phyloP scores from a whole-genome alignment of 1,140 invertebrate species.

The Doryteuthis pealeii region DNA sequence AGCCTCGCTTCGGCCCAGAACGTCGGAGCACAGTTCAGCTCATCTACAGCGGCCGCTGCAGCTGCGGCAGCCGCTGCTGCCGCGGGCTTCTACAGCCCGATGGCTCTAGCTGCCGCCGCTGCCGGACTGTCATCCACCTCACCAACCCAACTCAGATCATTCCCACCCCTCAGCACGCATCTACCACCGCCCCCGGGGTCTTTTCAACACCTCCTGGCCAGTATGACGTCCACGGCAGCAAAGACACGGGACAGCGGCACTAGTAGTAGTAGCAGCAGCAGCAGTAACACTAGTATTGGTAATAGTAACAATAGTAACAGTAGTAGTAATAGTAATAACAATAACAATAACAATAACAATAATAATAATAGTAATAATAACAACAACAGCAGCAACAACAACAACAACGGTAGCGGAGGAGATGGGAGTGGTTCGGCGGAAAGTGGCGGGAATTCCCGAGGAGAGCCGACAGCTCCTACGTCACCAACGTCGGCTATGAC shows the following conservation, averaged over 20 bases:
- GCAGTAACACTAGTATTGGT: neutral
- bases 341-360: constrained; percentile 38
- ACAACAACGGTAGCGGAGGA: neutral
- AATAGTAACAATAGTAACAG: neutral
- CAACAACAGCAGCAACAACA: neutral
- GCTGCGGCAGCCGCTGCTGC: constrained; percentile 8
- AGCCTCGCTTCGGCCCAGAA: constrained; percentile 16
- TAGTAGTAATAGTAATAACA: too few species aligned
- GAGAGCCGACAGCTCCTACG: neutral
- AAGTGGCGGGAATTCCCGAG: too few species aligned
- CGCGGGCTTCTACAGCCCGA: constrained; percentile 18
- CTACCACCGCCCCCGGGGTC: constrained; percentile 64
- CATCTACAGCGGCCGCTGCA: neutral
- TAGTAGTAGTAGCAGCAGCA: neutral
- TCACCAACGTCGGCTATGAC: constrained; percentile 48
- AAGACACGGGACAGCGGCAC: constrained; percentile 63
- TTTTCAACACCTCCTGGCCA: constrained; percentile 81
- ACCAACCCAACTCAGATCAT: constrained; percentile 31
- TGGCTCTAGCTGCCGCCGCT: constrained; percentile 19
- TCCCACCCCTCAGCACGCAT: constrained; percentile 39
- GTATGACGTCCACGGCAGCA: constrained; percentile 68
- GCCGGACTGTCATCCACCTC: constrained; percentile 21
- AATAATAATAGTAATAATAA: constrained; percentile 2
- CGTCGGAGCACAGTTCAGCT: constrained; percentile 10
- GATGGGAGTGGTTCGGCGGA: neutral